Evolutionary conservation across 2,113 vertebrate genomes (phyloP).

Genomic region (Uria aalge): DNA sequence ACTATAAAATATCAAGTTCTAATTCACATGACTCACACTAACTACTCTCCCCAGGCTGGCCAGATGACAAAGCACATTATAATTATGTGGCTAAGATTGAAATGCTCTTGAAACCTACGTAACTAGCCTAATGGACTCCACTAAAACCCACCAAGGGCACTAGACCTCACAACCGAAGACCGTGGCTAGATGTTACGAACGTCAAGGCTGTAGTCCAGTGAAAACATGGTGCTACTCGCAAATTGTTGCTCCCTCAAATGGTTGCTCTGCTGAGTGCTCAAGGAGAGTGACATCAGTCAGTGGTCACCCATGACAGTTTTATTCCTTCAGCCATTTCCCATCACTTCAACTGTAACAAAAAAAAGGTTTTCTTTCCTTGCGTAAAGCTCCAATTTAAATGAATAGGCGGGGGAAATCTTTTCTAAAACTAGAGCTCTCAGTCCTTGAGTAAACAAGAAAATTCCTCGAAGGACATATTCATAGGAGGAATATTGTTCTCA

Average conservation of each 20-base stretch:
- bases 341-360: neutral
- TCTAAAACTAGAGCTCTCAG: neutral
- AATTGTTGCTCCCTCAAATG: slow-evolving; percentile 22
- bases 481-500: neutral
- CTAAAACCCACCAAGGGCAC: slow-evolving; percentile 40
- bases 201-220: neutral
- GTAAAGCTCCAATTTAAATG: neutral
- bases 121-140: slow-evolving; percentile 4
- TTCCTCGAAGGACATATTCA: neutral
- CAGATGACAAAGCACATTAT: slow-evolving; percentile 35
- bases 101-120: neutral
- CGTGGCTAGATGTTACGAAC: slow-evolving; percentile 2
- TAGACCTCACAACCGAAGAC: neutral
- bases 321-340: neutral
- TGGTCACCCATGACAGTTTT: neutral
- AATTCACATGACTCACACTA: slow-evolving; percentile 50
- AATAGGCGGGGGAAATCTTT: neutral
- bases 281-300: neutral
- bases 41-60: neutral
- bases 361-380: neutral
- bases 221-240: neutral
- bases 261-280: neutral
- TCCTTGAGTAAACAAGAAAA: neutral
- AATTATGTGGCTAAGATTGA: slow-evolving; percentile 10
- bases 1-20: neutral